Evolutionary conservation across 2,888 invertebrate species (phyloP).

Genomic region (Trissoscelio sp.): DNA sequence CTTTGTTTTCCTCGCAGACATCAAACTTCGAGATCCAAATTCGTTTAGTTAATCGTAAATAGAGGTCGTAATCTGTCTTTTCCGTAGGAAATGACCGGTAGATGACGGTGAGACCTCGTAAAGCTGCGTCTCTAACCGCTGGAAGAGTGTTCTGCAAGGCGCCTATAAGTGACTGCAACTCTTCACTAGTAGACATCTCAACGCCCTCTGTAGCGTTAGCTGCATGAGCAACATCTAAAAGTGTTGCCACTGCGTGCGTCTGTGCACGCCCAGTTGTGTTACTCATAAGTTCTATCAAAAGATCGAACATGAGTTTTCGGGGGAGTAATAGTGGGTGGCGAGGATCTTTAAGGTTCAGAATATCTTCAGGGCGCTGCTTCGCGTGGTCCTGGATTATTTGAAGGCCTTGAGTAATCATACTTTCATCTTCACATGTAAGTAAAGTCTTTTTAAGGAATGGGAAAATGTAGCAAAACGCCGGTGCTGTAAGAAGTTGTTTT

Average conservation of each 20-base stretch:
- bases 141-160: slow-evolving; percentile 89
- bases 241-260: slow-evolving; percentile 90
- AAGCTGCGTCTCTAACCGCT: slow-evolving; percentile 91
- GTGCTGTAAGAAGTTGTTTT: slow-evolving; percentile 86
- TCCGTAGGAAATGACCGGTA: slow-evolving; percentile 86
- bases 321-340: slow-evolving; percentile 92
- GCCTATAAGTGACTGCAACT: slow-evolving; percentile 89
- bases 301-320: slow-evolving; percentile 90
- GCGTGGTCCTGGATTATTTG: slow-evolving; percentile 90
- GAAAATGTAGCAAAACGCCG: slow-evolving; percentile 93
- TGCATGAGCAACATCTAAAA: slow-evolving; percentile 91
- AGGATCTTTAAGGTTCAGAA: slow-evolving; percentile 84
- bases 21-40: slow-evolving; percentile 95
- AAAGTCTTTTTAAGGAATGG: slow-evolving; percentile 89
- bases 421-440: slow-evolving; percentile 84
- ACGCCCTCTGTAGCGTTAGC: slow-evolving; percentile 88
- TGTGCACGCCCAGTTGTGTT: slow-evolving; percentile 89
- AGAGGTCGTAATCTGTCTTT: slow-evolving; percentile 86
- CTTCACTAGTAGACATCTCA: slow-evolving; percentile 87
- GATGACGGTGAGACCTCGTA: slow-evolving; percentile 89
- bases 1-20: slow-evolving; percentile 89
- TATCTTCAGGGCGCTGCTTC: slow-evolving; percentile 85
- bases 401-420: slow-evolving; percentile 86
- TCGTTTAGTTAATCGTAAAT: slow-evolving; percentile 87
- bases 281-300: slow-evolving; percentile 91